Conservation (phyloP, 1,140 invertebrate species). For the Drosophila nasuta region DNA sequence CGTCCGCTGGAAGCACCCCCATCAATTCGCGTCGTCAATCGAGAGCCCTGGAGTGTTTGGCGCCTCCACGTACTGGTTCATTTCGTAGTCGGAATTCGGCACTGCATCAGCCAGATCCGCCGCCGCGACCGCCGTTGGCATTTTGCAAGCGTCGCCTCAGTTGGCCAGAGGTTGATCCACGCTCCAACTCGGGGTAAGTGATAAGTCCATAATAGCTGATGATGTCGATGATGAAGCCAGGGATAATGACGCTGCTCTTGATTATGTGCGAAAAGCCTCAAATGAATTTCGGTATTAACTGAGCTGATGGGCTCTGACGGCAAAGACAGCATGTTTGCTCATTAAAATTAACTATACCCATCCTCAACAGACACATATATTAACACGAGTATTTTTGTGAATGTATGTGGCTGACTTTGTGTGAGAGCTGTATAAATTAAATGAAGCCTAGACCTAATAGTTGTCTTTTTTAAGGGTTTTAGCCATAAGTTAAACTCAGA, state of each 20-base stretch:
- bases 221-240: background rate
- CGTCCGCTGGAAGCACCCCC: conserved; percentile 58
- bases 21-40: conserved; percentile 85
- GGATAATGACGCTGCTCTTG: conserved; percentile 19
- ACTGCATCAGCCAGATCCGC: conserved; percentile 85
- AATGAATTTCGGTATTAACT: conserved; percentile 66
- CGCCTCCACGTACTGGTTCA: conserved; percentile 87
- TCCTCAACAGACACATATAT: conserved; percentile 4
- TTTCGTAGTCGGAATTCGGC: conserved; percentile 86
- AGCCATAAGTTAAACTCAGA: conserved; percentile 28
- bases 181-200: conserved; percentile 91
- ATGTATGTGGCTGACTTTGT: conserved; percentile 19
- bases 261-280: conserved; percentile 60
- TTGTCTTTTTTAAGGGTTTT: conserved; percentile 40
- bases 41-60: conserved; percentile 87
- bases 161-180: conserved; percentile 93
- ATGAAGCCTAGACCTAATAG: conserved; percentile 32
- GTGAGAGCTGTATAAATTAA: conserved; percentile 67
- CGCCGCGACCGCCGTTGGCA: conserved; percentile 87
- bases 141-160: conserved; percentile 91
- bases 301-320: conserved; percentile 4
- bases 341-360: conserved; percentile 62
- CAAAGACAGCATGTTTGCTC: conserved; percentile 37
- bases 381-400: background rate
- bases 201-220: background rate